Percentiles rank a stretch among this genome's conserved stretches.
Evolutionary conservation across 2,888 invertebrate genomes (phyloP).

Genomic region (Erannis defoliaria): DNA sequence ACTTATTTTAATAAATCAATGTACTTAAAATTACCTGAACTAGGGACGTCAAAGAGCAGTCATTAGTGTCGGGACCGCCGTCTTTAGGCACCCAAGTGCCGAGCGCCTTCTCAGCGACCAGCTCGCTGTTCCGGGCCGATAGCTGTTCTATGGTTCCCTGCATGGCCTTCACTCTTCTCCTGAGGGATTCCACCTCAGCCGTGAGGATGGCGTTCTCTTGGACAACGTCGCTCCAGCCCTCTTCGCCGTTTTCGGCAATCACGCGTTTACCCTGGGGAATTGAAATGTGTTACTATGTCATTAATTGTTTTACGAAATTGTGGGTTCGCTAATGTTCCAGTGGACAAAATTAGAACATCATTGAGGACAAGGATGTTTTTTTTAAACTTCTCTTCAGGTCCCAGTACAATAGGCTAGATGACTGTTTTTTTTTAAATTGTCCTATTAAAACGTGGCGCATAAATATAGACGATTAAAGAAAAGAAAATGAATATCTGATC

Average conservation of each 20-base stretch:
- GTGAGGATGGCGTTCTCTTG: slow-evolving; percentile 98
- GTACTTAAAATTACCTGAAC: slow-evolving; percentile 80
- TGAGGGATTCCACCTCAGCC: slow-evolving; percentile 94
- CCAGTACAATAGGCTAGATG: too few relatives aligned
- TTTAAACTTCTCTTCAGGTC: too few relatives aligned
- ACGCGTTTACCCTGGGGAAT: slow-evolving; percentile 93
- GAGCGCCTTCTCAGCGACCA: slow-evolving; percentile 92
- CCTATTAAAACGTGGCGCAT: too few relatives aligned
- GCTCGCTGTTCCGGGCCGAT: slow-evolving; percentile 92
- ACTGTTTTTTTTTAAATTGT: too few relatives aligned
- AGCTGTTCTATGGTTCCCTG: slow-evolving; percentile 97
- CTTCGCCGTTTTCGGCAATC: slow-evolving; percentile 94
- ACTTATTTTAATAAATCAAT: too few relatives aligned
- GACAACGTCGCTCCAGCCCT: slow-evolving; percentile 96
- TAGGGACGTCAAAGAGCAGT: slow-evolving; percentile 75
- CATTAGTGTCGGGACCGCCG: slow-evolving; percentile 70
- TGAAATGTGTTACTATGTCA: background rate
- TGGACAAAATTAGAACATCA: background rate
- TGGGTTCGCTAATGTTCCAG: background rate
- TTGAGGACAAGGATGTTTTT: too few relatives aligned
- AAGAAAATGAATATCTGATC: too few relatives aligned
- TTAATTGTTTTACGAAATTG: background rate
- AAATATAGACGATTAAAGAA: too few relatives aligned
- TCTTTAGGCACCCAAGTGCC: slow-evolving; percentile 87
- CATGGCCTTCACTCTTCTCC: slow-evolving; percentile 96